phyloP scores from a whole-genome alignment of 2,797 vertebrate species.

The Gambusia yucatana region DNA sequence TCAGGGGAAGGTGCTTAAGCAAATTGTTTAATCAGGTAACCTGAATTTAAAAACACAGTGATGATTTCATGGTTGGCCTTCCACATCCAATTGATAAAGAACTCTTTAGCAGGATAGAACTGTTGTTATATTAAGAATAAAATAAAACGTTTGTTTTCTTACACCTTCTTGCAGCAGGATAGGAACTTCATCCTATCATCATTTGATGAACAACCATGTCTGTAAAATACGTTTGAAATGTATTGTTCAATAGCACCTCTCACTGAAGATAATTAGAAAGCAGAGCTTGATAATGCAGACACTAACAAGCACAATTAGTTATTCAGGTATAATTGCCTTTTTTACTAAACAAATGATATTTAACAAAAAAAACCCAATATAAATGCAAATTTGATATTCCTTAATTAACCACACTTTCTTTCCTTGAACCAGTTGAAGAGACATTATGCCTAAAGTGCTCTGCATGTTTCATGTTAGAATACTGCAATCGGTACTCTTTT shows the following conservation, averaged over 20 bases:
- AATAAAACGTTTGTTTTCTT: neutral
- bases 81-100: neutral
- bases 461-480: neutral
- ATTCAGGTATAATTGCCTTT: conserved; percentile 9
- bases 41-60: neutral
- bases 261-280: neutral
- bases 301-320: neutral
- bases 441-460: neutral
- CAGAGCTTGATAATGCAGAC: neutral
- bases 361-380: conserved; percentile 7
- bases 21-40: neutral
- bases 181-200: neutral
- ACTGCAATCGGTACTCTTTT: neutral
- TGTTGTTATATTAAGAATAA: neutral
- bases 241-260: neutral
- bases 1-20: neutral
- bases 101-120: neutral
- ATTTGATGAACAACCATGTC: neutral
- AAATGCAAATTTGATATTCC: conserved; percentile 13
- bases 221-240: neutral
- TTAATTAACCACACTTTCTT: neutral
- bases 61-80: neutral
- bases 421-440: neutral
- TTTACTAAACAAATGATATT: conserved; percentile 8
- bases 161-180: neutral